These are phyloP conservation scores for Nebria salina DNA, from an alignment of 2,888 invertebrate genomes.

Conservation along the genomic window DNA sequence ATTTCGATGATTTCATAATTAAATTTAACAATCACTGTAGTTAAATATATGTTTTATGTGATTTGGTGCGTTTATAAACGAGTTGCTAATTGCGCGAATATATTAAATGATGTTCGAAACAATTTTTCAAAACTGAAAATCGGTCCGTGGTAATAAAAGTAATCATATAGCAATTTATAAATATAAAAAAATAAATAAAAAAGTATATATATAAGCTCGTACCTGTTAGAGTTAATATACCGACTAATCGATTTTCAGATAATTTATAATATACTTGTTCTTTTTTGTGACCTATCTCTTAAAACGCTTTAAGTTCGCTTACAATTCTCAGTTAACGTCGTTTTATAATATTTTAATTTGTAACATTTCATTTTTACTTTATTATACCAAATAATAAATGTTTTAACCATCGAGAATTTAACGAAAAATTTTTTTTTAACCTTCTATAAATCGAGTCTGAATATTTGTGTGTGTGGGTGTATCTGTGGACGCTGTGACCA, in stretches of 20 bases:
- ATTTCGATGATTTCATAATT: no score
- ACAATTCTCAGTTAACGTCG: background rate
- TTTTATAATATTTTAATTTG: background rate
- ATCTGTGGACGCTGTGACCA: no score
- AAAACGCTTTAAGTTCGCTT: background rate
- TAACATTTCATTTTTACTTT: no score
- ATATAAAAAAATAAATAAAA: background rate
- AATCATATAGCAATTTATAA: conserved; percentile 1
- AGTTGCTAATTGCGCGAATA: background rate
- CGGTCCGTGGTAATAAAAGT: background rate
- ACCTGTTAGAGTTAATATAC: background rate
- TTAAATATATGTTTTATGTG: background rate
- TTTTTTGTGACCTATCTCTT: background rate
- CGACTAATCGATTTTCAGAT: background rate
- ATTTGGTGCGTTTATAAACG: background rate
- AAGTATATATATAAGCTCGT: background rate
- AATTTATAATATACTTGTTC: background rate
- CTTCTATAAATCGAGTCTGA: no score
- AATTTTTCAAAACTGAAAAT: background rate
- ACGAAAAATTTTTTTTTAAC: no score
- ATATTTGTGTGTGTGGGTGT: no score
- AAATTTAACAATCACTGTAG: no score
- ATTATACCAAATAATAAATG: no score
- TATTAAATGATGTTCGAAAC: background rate
- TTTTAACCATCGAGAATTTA: no score